These are phyloP conservation scores for Lichenostomus cassidix DNA, from an alignment of 2,113 vertebrate species.

Conservation along the genomic window DNA sequence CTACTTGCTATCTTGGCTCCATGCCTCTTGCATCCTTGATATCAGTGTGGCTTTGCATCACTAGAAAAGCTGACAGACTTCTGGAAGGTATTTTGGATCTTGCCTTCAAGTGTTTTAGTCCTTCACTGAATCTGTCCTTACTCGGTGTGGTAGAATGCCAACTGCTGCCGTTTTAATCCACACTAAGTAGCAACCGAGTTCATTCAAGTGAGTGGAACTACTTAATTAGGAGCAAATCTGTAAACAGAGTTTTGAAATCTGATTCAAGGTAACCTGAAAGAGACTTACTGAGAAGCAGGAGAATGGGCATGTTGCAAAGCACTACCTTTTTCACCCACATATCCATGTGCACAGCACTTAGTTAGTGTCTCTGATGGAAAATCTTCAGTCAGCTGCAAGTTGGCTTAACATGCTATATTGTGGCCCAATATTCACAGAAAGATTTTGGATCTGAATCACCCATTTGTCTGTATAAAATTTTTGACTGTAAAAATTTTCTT, in stretches of 20 bases:
- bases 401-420: neutral
- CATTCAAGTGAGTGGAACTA: neutral
- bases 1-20: neutral
- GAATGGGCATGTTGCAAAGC: neutral
- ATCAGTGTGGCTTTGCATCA: neutral
- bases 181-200: neutral
- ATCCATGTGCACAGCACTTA: fast-evolving
- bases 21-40: neutral
- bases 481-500: neutral
- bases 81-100: neutral
- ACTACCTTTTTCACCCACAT: neutral
- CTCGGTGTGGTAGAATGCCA: neutral
- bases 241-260: neutral
- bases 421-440: neutral
- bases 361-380: neutral
- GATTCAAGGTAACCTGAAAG: neutral
- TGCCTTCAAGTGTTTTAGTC: neutral
- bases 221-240: neutral
- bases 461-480: neutral
- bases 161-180: neutral
- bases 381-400: neutral
- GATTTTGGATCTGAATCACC: neutral
- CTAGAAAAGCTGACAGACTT: neutral
- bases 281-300: neutral
- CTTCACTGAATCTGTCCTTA: neutral